Evolutionary conservation across 2,888 invertebrate species (phyloP).

Genomic region (Lycocerus yunnanus): DNA sequence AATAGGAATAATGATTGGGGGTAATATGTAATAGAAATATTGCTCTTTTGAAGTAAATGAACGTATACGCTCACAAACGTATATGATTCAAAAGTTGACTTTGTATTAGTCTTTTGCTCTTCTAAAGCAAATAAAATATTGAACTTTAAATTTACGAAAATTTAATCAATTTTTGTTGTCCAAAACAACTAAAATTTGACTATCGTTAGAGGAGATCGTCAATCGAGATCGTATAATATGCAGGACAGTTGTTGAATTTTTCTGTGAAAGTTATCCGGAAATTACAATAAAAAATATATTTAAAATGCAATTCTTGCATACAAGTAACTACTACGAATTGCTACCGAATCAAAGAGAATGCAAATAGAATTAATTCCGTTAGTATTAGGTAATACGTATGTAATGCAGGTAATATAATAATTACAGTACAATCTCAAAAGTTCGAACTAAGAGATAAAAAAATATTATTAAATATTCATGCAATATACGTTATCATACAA

Average conservation of each 20-base stretch:
- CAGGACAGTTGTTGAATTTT: not conserved
- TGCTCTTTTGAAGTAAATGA: too few species aligned
- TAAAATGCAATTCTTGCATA: not conserved
- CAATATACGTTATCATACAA: too few species aligned
- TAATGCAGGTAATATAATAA: not conserved
- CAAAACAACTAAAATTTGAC: not conserved
- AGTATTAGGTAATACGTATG: not conserved
- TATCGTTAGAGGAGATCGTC: not conserved
- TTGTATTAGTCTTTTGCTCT: too few species aligned
- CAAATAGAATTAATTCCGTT: not conserved
- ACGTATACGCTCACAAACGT: too few species aligned
- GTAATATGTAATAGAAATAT: too few species aligned
- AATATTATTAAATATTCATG: too few species aligned
- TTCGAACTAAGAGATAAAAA: not conserved
- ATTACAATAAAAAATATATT: not conserved
- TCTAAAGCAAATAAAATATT: too few species aligned
- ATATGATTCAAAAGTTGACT: too few species aligned
- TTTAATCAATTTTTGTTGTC: too few species aligned
- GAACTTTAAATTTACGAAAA: too few species aligned
- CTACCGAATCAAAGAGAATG: not conserved
- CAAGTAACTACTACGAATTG: not conserved
- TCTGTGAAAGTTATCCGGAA: not conserved
- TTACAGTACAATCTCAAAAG: not conserved
- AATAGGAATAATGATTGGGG: too few species aligned
- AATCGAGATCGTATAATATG: too few species aligned